Base-by-base conservation (phyloP, 2,888 invertebrate species). In the Lasioglossum morio region DNA sequence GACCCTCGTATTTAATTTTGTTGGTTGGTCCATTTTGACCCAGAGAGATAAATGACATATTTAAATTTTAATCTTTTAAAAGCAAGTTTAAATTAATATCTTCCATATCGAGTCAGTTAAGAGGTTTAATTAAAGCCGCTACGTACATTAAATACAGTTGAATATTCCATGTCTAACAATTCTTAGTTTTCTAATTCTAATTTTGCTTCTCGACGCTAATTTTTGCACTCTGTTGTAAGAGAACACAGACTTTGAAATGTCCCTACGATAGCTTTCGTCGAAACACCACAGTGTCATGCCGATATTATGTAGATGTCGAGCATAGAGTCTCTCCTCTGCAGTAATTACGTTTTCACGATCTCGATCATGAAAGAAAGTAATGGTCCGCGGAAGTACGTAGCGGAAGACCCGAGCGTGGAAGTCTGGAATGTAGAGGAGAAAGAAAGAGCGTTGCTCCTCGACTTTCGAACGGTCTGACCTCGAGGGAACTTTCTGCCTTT, bases 401-500 rank as follows among this genome's bases (percentile, higher is more conserved):
- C 34, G 19, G 34, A 66, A 66, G 66, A 66, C 10, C 10, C 66
- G 34, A 66, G 30, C 66, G 66, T 34, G 66, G 30, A 66, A 34
- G 63, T 16, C 63, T 66, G 63, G 66, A 69, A 34, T 30, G 37
- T 69, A 37, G 37, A 69, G 34, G 69, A 48, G 79, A 76, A 72
- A 70, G 48, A 69, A 73, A 27, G 46, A 27, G 12, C 60, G 16
- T 34, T 37, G 34, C 30, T 46, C 82, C 37, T 46, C 79, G 81
- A 87, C 88, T 85, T 85, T 85, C 85, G 63, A 85, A 85, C 80
- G 70, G 72, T 79, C 82, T 83, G 85, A 87, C 87, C 87, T 77
- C 87, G 82, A 82, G 66, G 78, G 72, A 87, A 88, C 87, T 87
- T 69, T 82, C 70, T 77, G 81, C 81, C 85, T 85, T 87, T 87